Percentiles rank a stretch among this genome's conserved stretches.
Evolutionary conservation across 1,140 invertebrate species (phyloP).

Genomic region (Drosophila arizonae): DNA sequence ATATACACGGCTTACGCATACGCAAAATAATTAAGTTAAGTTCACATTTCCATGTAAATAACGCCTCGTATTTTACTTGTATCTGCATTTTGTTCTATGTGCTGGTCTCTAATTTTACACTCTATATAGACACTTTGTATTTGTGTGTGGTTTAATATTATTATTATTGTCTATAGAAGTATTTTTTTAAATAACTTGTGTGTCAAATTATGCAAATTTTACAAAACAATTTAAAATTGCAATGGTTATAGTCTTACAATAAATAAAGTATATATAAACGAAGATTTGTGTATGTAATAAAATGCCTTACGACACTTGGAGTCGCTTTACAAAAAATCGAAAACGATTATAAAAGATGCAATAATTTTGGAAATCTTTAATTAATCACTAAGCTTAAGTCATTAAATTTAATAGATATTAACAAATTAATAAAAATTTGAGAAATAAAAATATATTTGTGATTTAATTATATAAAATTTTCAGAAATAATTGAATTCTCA

Average conservation of each 20-base stretch:
- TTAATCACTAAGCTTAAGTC: conserved; percentile 64
- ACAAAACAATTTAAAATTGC: conserved; percentile 22
- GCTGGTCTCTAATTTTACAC: conserved; percentile 39
- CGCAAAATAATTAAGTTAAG: conserved; percentile 20
- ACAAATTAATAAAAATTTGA: conserved; percentile 56
- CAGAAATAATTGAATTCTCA: too few species aligned
- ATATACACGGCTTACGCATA: conserved; percentile 27
- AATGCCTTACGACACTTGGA: conserved; percentile 28
- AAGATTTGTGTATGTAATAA: conserved; percentile 20
- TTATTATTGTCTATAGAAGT: conserved; percentile 35
- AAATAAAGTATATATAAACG: conserved; percentile 24
- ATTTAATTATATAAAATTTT: neutral
- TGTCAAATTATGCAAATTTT: conserved; percentile 43
- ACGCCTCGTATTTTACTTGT: conserved; percentile 41
- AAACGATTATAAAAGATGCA: conserved; percentile 30
- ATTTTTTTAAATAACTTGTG: conserved; percentile 20
- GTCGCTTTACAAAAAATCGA: conserved; percentile 9
- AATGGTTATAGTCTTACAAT: conserved; percentile 3
- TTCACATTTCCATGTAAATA: conserved; percentile 59
- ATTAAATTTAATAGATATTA: conserved; percentile 74
- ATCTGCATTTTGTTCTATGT: conserved; percentile 31
- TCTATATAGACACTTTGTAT: conserved; percentile 17
- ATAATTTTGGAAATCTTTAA: conserved; percentile 50
- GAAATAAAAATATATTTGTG: neutral
- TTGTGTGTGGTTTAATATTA: conserved; percentile 26